Base-by-base conservation (phyloP, 2,888 invertebrate genomes). In the Leucophora obtusa region DNA sequence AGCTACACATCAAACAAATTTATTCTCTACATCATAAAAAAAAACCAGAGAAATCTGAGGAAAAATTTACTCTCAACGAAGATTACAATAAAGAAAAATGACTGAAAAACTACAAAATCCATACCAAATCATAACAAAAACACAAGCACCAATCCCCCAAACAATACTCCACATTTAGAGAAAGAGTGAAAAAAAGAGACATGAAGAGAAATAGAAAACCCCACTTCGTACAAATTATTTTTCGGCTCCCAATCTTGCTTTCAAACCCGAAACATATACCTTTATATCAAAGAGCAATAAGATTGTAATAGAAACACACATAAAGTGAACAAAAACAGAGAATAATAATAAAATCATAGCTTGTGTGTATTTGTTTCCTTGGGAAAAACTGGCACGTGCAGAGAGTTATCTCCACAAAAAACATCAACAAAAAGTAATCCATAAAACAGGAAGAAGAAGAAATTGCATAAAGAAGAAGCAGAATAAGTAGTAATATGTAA, bases 1-100 rank as follows among this genome's bases (percentile, higher is more conserved):
- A 81, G 83, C 83, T 83, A 83, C 71, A 78, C 77, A 78, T 68
- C 71, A 78, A 78, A 78, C 72, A 78, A 15, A 73, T 75, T 71
- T 11, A 54, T 72, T 71, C 77, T 60, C 77, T 51, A 24, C 24
- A 60, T 17, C 50, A 50, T 58, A 51, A 69, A 28, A 4, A 24
- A 60, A 56, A 62, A 63, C 10, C 43, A 81, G 73, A 81, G 77
- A 76, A 53, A 77, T 73, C 74, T 69, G 70, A 69, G 63, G 60
- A 59, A 63, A 60, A 66, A 28, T 43, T 15, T 58, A 65, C 17
- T 66, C 28, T 53, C 62, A 51, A 51, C 69, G 63, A 74, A 71
- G 60, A 69, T 59, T 50, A 21, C 28, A 51, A 9, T 38, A 65
- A 71, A 72, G 56, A 24, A 54, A 60, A 47, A 54, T 33, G 54